Evolutionary conservation across 2,797 vertebrate genomes (phyloP).

Genomic region (Sebastolobus alascanus): DNA sequence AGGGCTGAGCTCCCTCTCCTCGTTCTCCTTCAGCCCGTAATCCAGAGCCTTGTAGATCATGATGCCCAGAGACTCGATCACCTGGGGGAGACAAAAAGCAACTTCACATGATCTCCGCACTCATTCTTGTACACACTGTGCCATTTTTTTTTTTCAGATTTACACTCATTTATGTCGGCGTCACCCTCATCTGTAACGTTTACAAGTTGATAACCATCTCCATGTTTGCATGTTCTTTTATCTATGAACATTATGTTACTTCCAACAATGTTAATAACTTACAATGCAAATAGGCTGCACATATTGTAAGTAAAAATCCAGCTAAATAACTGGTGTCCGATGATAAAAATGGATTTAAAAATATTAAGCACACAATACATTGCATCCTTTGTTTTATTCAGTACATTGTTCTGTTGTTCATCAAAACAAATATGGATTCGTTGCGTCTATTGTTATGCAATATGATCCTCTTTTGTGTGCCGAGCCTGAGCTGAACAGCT

Average conservation of each 20-base stretch:
- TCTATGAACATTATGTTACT: neutral
- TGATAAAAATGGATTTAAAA: neutral
- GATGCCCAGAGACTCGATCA: slow-evolving; percentile 96
- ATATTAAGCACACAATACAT: neutral
- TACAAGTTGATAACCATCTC: neutral
- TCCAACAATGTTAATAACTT: neutral
- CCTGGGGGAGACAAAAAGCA: slow-evolving; percentile 73
- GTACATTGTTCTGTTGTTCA: neutral
- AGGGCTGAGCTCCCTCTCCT: slow-evolving; percentile 96
- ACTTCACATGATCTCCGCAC: neutral
- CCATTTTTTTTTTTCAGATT: neutral
- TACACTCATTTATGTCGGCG: neutral
- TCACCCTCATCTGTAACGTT: neutral
- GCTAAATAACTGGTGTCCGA: neutral
- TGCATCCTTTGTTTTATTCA: neutral
- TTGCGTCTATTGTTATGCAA: slow-evolving; percentile 47
- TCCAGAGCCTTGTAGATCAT: slow-evolving; percentile 99
- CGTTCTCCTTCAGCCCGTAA: slow-evolving; percentile 97
- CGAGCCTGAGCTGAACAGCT: slow-evolving; percentile 30
- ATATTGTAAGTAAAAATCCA: neutral
- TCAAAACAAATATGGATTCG: slow-evolving; percentile 47
- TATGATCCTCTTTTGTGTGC: slow-evolving; percentile 30
- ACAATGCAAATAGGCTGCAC: neutral
- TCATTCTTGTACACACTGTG: neutral
- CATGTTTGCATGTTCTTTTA: neutral